phyloP scores from a whole-genome alignment of 2,113 vertebrate genomes.

The Dipodomys ordii region DNA sequence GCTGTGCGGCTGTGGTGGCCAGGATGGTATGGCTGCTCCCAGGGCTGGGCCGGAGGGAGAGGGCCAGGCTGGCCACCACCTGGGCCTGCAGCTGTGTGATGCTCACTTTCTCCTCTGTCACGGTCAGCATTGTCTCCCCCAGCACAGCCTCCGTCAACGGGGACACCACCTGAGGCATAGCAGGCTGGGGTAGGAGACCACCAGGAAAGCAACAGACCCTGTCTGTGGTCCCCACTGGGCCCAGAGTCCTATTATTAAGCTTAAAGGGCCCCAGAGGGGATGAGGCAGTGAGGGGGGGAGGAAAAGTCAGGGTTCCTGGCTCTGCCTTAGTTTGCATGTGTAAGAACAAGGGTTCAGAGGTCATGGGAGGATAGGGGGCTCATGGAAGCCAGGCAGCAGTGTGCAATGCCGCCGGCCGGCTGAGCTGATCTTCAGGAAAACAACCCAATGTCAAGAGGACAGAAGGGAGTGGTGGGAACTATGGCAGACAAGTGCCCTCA shows the following conservation, averaged over 20 bases:
- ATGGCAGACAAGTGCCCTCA: neutral
- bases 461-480: neutral
- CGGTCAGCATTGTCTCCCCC: conserved; percentile 92
- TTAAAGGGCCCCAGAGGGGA: no score
- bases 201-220: neutral
- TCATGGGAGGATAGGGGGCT: neutral
- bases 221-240: neutral
- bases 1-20: conserved; percentile 93
- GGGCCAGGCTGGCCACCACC: conserved; percentile 93
- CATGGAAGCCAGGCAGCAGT: neutral
- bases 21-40: conserved; percentile 98
- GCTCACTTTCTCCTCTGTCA: conserved; percentile 97
- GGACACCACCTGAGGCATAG: conserved; percentile 93
- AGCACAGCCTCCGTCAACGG: conserved; percentile 94
- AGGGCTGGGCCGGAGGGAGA: conserved; percentile 95
- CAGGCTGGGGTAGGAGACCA: accelerated
- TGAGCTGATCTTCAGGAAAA: neutral
- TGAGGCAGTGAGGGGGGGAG: neutral
- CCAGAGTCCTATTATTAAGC: neutral
- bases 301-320: no score
- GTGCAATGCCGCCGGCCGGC: neutral
- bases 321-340: neutral
- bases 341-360: neutral
- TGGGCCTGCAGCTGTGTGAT: conserved; percentile 95
- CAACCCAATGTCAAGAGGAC: neutral